Percentiles rank a stretch among this genome's conserved stretches.
These are phyloP conservation scores for Creontiades dilutus DNA, from an alignment of 2,888 invertebrate genomes.

Conservation along the genomic window DNA sequence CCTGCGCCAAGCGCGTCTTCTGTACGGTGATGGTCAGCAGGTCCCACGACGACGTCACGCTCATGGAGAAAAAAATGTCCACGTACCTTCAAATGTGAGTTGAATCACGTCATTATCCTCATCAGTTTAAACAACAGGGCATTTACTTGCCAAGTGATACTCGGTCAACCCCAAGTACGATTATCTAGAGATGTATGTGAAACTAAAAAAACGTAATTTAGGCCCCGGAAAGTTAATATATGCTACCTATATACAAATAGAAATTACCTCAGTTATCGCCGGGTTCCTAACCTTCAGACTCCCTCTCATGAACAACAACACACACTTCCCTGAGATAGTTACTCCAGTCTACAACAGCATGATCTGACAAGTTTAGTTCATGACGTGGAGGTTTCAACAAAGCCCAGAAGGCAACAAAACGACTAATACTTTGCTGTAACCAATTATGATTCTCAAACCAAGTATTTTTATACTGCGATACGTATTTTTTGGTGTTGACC, in stretches of 20 bases:
- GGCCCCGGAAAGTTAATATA: too few species aligned
- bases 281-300: too few species aligned
- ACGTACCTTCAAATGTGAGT: constrained; percentile 86
- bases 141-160: too few species aligned
- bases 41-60: constrained; percentile 84
- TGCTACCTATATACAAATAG: too few species aligned
- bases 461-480: too few species aligned
- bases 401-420: neutral
- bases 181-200: too few species aligned
- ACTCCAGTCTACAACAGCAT: constrained; percentile 4
- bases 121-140: too few species aligned
- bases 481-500: too few species aligned
- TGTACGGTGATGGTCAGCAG: constrained; percentile 87
- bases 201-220: too few species aligned
- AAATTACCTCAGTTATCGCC: too few species aligned
- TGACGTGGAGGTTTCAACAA: neutral
- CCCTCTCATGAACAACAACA: neutral
- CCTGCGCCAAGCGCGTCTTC: constrained; percentile 88
- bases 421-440: neutral
- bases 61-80: constrained; percentile 91
- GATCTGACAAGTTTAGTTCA: neutral
- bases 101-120: too few species aligned
- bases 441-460: neutral
- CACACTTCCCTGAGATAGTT: neutral
- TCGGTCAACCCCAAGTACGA: too few species aligned